Base-by-base conservation (phyloP, 2,113 vertebrate genomes). In the Pteronura brasiliensis region DNA sequence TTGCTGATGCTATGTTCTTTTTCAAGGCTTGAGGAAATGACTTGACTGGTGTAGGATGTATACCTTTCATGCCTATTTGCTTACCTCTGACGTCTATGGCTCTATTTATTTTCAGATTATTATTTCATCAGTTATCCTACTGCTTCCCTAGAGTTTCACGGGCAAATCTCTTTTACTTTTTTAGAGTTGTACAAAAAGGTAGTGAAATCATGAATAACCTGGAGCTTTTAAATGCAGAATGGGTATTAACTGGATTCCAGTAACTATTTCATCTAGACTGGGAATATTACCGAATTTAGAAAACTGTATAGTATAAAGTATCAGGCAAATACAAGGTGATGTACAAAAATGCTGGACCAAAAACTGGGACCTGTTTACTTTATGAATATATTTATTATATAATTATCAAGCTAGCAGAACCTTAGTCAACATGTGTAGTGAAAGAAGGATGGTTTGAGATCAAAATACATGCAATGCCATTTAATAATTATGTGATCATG, bases 341-440 rank as follows among this genome's bases (percentile, higher is more conserved):
- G 98, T 91, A 61, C 74, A 93, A 90, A 49, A 67, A 3, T 92
- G 0, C 21, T 97, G 52, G 34, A 67, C 31, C 23, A 55, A 93
- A 96, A 67, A 92, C 29, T 85, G 39, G 34, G 36, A 95, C 91
- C 20, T 34, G 0, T 88, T 97, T n/a, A 87, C 55, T 94, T 94
- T 93, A 87, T 47, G 90, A 96, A 96, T 86, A 94, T 77, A n/a
- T n/a, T 74, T 61, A 42, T 76, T 88, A 44, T 55, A n/a, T 69
- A 83, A 67, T 63, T 95, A 55, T 42, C 39, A 90, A 90, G 49
- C 4, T 61, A 81, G 36, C 3, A 71, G 8, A 57, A 63, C 3
- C 13, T 80, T 79, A 84, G 13, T 49, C 44, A 85, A n/a, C 2
- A 4, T 20, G 25, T 74, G 6, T 76, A 20, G 3, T 65, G 12